phyloP scores from a whole-genome alignment of 2,888 invertebrate genomes.

The Sminthurinus aureus region DNA sequence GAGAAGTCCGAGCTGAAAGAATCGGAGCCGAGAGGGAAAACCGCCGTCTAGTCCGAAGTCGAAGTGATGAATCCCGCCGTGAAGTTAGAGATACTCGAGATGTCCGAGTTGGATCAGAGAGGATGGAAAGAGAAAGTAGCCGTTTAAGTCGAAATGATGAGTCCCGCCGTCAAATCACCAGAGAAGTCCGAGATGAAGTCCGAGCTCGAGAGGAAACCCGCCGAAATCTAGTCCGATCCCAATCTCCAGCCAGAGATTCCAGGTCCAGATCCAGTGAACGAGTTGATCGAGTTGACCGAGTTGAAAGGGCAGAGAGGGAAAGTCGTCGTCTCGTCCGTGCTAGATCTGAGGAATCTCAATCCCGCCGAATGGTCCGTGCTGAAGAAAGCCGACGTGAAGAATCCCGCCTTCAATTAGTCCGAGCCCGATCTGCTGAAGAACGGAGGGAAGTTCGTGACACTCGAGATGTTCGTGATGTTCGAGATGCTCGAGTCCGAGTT shows the following conservation, averaged over 20 bases:
- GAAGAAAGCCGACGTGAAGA: slow-evolving; percentile 22
- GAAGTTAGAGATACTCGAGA: not conserved
- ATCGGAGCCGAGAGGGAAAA: not conserved
- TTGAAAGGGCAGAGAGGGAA: not conserved
- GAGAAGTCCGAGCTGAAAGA: not conserved
- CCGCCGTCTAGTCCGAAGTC: slow-evolving; percentile 36
- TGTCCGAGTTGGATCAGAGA: slow-evolving; percentile 10
- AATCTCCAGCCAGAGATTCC: not conserved
- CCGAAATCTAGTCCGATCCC: slow-evolving; percentile 34
- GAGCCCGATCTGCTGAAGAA: slow-evolving; percentile 3
- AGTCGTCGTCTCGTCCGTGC: not conserved
- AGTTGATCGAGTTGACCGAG: slow-evolving; percentile 26
- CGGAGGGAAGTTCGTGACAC: slow-evolving; percentile 14
- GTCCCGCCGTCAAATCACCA: not conserved
- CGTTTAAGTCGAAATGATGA: not conserved
- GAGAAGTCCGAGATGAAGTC: slow-evolving; percentile 2
- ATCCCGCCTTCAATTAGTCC: slow-evolving; percentile 4
- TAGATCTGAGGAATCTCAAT: slow-evolving; percentile 18
- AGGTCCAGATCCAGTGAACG: slow-evolving; percentile 19
- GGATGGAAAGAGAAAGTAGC: slow-evolving; percentile 10
- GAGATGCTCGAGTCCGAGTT: not conserved
- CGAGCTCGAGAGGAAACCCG: slow-evolving; percentile 28
- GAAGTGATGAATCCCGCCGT: not conserved
- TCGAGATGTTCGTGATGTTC: not conserved
- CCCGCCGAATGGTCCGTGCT: slow-evolving; percentile 21